phyloP scores from a whole-genome alignment of 2,797 vertebrate species.

The Carcharodon carcharias region DNA sequence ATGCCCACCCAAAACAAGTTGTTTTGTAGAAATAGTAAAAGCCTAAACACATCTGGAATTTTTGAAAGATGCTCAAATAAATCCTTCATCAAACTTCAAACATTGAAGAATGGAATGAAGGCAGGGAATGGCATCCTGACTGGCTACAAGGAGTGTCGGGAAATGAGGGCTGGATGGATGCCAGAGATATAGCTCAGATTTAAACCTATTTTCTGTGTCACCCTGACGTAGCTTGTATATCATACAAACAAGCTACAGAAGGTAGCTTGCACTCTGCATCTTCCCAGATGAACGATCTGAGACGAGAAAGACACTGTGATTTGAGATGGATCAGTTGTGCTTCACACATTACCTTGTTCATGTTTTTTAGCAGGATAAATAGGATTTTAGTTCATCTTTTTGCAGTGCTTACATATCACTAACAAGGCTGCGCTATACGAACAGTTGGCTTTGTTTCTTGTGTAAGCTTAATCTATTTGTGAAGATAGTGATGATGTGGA shows the following conservation, averaged over 20 bases:
- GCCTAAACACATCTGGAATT: background rate
- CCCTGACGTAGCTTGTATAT: background rate
- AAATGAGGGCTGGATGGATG: background rate
- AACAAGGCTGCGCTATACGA: background rate
- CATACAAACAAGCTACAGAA: background rate
- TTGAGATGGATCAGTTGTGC: background rate
- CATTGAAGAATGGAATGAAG: background rate
- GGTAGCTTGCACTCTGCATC: background rate
- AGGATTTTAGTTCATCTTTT: background rate
- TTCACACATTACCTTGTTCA: background rate
- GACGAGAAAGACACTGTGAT: background rate
- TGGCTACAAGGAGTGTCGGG: background rate
- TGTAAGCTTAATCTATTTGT: slow-evolving; percentile 57
- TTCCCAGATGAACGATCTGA: background rate
- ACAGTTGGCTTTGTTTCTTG: slow-evolving; percentile 41
- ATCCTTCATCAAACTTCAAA: background rate
- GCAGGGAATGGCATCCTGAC: background rate
- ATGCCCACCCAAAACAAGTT: background rate
- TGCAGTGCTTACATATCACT: no score
- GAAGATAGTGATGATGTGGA: slow-evolving; percentile 58
- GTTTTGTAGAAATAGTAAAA: background rate
- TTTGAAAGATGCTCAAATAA: background rate
- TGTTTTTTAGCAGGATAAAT: background rate
- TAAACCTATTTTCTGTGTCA: background rate
- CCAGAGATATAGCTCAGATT: background rate